Evolutionary conservation across 2,113 vertebrate species (phyloP), one percentile per base, ranked within the genome.

Genomic region (Sinocyclocheilus rhinocerous): DNA sequence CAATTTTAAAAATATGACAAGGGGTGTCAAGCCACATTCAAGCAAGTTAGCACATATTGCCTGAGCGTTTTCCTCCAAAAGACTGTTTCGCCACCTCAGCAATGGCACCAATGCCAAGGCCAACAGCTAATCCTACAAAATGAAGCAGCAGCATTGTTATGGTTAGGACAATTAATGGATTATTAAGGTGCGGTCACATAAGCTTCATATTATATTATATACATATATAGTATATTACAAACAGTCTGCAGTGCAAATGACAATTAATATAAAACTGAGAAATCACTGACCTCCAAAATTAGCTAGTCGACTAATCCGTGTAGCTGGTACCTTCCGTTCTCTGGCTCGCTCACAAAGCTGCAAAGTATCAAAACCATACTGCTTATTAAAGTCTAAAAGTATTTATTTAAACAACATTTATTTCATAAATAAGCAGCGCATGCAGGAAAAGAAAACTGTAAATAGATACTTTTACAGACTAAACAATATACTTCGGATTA

Each of bases 281-380:
- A 42, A 42, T 65, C 12, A 88, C 91, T 88, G 91, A 97, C 97
- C 96, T n/a, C 97, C 97, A 90, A 98, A 97, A 91, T 95, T 97
- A 73, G 93, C 96, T 81, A 98, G 91, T 8, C 97, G 94, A 84
- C 97, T 95, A 86, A 98, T 92, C 29, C 97, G 95, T 1, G 96
- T 95, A 15, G 95, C 94, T 0, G 97, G 97, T 1, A 98, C 97
- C 87, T 95, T 97, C 86, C 95, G 93, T 92, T 97, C 96, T 90
- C 88, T 94, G 83, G 97, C 95, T 18, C 93, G 93, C 3, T 96
- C 96, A 61, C 95, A 97, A 75, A 98, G 93, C 97, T 98, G 90
- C 12, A 39, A 59, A 69, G 50, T 29, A 87, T 2, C 45, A 22
- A 3, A 11, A 83, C 5, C 79, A 18, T 57, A 70, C 33, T 22